Conservation (phyloP, 2,888 invertebrate genomes). For the Drosophila dives region DNA sequence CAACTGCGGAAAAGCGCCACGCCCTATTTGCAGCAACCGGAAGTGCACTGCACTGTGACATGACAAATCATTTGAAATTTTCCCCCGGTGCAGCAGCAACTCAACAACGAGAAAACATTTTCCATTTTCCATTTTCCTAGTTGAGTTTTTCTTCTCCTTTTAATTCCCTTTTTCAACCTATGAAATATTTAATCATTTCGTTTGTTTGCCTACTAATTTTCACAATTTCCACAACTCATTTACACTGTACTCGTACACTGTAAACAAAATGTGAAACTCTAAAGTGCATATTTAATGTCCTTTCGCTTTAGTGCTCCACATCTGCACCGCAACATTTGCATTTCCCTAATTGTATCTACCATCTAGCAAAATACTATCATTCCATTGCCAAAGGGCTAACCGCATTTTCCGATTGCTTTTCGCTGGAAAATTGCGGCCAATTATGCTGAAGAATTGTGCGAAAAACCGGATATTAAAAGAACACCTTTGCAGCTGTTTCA, state of each 20-base stretch:
- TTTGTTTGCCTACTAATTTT: constrained; percentile 67
- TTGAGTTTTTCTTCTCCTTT: background rate
- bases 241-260: constrained; percentile 13
- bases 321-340: constrained; percentile 39
- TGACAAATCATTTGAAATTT: constrained; percentile 76
- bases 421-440: constrained; percentile 25
- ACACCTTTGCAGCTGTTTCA: constrained; percentile 2
- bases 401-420: constrained; percentile 26
- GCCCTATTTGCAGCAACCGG: constrained; percentile 37
- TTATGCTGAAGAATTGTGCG: constrained; percentile 12
- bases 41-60: constrained; percentile 62
- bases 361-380: constrained; percentile 6
- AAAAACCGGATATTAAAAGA: constrained; percentile 4
- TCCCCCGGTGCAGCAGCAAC: constrained; percentile 24
- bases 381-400: constrained; percentile 2
- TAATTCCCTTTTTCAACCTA: background rate
- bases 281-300: constrained; percentile 22
- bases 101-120: constrained; percentile 33
- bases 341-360: constrained; percentile 42
- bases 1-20: constrained; percentile 15
- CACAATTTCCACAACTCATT: constrained; percentile 38
- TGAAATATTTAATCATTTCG: constrained; percentile 69
- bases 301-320: constrained; percentile 9
- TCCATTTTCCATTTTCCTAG: constrained; percentile 45
- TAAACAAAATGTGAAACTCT: constrained; percentile 16